These are phyloP conservation scores for Danio choprae DNA, from an alignment of 2,797 vertebrate genomes.

Conservation along the genomic window DNA sequence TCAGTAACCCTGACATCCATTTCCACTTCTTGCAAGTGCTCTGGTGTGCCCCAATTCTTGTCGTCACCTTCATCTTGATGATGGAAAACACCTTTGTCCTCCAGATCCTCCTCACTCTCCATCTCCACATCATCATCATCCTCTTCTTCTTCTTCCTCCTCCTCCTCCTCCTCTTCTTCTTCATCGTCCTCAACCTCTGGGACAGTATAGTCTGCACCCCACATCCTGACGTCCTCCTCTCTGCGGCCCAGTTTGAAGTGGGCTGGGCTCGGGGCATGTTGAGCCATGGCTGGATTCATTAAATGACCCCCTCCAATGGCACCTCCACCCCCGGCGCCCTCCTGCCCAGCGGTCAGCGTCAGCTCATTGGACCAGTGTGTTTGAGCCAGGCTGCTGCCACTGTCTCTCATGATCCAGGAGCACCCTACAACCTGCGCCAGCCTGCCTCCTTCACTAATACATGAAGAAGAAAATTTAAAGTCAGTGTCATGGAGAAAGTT, in stretches of 20 bases:
- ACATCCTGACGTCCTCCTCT: slow-evolving; percentile 63
- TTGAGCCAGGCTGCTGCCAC: slow-evolving; percentile 80
- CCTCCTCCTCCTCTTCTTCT: slow-evolving; percentile 39
- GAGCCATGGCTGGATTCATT: slow-evolving; percentile 74
- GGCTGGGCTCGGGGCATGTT: slow-evolving; percentile 74
- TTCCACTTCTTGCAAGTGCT: slow-evolving; percentile 46
- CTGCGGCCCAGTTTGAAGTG: slow-evolving; percentile 76
- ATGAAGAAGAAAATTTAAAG: background rate
- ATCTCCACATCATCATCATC: slow-evolving; percentile 45
- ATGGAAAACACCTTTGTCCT: slow-evolving; percentile 23
- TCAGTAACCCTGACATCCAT: slow-evolving; percentile 46
- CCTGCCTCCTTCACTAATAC: slow-evolving; percentile 70
- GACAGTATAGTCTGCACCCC: slow-evolving; percentile 67
- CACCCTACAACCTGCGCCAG: slow-evolving; percentile 82
- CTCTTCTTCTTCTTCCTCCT: too few species aligned
- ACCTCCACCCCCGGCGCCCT: slow-evolving; percentile 70
- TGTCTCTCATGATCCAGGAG: slow-evolving; percentile 84
- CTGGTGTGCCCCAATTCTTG: slow-evolving; percentile 41
- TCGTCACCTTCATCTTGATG: slow-evolving; percentile 42
- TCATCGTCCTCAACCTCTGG: slow-evolving; percentile 44
- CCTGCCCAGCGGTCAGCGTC: slow-evolving; percentile 76
- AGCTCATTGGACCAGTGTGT: slow-evolving; percentile 82
- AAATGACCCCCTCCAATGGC: slow-evolving; percentile 77
- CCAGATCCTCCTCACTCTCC: slow-evolving; percentile 52
- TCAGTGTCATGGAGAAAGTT: background rate